A percentile compares a stretch with the other conserved stretches of the same genome.
phyloP scores from a whole-genome alignment of 2,888 invertebrate genomes.

The Minunthozetes semirufus region DNA sequence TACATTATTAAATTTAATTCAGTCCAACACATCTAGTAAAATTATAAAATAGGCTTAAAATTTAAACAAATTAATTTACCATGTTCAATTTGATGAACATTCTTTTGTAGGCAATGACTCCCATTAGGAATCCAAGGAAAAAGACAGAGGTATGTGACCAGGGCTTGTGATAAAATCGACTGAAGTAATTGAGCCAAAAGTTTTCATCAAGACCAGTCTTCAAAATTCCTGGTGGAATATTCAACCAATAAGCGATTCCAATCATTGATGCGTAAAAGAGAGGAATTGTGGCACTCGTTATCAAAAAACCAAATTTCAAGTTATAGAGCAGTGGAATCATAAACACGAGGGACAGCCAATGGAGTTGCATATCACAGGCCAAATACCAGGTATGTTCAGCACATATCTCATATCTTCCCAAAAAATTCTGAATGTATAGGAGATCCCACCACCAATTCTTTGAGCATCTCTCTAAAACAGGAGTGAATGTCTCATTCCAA shows the following conservation, averaged over 20 bases:
- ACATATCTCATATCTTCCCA: not conserved
- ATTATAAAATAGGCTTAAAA: too few species aligned
- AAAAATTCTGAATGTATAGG: conserved; percentile 33
- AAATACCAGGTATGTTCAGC: conserved; percentile 37
- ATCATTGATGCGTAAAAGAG: not conserved
- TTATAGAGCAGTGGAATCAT: not conserved
- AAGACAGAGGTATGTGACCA: conserved; percentile 31
- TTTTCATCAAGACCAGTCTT: conserved; percentile 11
- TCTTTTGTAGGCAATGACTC: not conserved
- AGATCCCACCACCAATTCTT: conserved; percentile 39
- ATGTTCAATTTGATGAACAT: not conserved
- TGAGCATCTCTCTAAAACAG: conserved; percentile 22
- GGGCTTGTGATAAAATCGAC: conserved; percentile 14
- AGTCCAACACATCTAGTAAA: too few species aligned
- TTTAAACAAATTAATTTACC: not conserved
- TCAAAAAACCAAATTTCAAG: not conserved
- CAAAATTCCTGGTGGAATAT: conserved; percentile 29
- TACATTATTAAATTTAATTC: too few species aligned
- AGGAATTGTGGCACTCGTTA: too few species aligned
- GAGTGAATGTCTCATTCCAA: conserved; percentile 30
- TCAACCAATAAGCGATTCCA: not conserved
- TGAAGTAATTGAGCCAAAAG: too few species aligned
- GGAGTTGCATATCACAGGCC: conserved; percentile 37
- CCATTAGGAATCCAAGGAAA: conserved; percentile 25
- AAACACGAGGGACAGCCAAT: conserved; percentile 26